Evolutionary conservation across 2,888 invertebrate genomes (phyloP), one percentile per base, ranked within the genome.

Genomic region (Eurytoma adleriae): DNA sequence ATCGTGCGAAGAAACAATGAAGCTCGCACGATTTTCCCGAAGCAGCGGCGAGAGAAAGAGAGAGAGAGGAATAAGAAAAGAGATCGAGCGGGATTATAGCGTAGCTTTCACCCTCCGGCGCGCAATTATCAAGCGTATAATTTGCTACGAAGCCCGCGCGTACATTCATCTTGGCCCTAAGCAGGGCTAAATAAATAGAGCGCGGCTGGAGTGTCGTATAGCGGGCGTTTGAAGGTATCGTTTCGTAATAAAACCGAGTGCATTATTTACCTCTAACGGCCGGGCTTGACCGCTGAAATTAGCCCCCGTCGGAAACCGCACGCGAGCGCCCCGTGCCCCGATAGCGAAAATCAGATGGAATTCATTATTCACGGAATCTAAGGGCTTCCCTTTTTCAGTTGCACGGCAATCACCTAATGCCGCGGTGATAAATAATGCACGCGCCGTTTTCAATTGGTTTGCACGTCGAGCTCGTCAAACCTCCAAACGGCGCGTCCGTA

Each of bases 181-280:
- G 18, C 13, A 24, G 57, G 27, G 16, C 52, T 78, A 78, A 78
- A 71, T 78, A 81, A 70, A 81, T 74, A 64, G 40, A n/a, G 3
- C 18, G n/a, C n/a, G 3, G 48, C 16, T 18, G 16, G 13, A 27
- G 40, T 10, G n/a, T 27, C 7, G 14, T 27, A 83, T 82, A 79
- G 84, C 82, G 82, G 66, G 14, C 59, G 62, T n/a, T 48, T 27
- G n/a, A 20, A 62, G 70, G 13, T 74, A 77, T 83, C 84, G 79
- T 83, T 85, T 78, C 82, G 76, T 68, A 83, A 85, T 86, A 86
- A 87, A 86, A 86, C 85, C 86, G 86, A 82, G 84, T 85, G 85
- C 87, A 86, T 88, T 89, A 89, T 89, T 89, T 87, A 89, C 86
- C 82, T 86, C 85, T 87, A 88, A 88, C 86, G 86, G 85, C 84